Evolutionary conservation across 2,888 invertebrate genomes (phyloP).

Genomic region (Drosophila acutilabella): DNA sequence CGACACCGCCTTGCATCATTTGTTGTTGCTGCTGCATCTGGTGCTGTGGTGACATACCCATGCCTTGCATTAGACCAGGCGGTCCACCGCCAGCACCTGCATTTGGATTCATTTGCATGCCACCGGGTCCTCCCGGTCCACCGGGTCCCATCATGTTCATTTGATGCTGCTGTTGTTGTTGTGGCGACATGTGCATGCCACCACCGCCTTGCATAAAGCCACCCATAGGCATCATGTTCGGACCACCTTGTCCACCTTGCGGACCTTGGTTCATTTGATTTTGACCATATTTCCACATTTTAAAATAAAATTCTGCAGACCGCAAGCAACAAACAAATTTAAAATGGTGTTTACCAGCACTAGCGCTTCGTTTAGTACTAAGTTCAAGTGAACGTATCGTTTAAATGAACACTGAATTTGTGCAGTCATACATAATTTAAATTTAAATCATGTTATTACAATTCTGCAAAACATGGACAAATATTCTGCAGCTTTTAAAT

Average conservation of each 20-base stretch:
- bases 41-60: conserved; percentile 76
- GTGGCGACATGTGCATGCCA: conserved; percentile 69
- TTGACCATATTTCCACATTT: conserved; percentile 74
- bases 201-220: conserved; percentile 63
- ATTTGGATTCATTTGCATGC: conserved; percentile 75
- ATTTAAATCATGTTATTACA: neutral
- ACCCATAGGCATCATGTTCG: conserved; percentile 73
- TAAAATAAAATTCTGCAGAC: conserved; percentile 8
- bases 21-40: conserved; percentile 75
- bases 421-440: neutral
- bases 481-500: neutral
- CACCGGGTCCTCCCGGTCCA: conserved; percentile 60
- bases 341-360: conserved; percentile 33
- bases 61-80: conserved; percentile 67
- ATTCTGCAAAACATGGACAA: neutral
- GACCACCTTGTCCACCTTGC: conserved; percentile 55
- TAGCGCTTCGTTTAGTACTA: neutral
- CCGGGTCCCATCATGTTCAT: conserved; percentile 66
- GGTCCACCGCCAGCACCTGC: conserved; percentile 49
- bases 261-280: conserved; percentile 71
- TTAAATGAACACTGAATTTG: neutral
- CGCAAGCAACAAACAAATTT: conserved; percentile 21
- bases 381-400: neutral
- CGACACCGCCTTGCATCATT: conserved; percentile 59
- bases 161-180: conserved; percentile 72